Percentiles rank a stretch among this genome's conserved stretches.
Evolutionary conservation across 2,888 invertebrate genomes (phyloP).

Genomic region (Amblyjoppa proteus): DNA sequence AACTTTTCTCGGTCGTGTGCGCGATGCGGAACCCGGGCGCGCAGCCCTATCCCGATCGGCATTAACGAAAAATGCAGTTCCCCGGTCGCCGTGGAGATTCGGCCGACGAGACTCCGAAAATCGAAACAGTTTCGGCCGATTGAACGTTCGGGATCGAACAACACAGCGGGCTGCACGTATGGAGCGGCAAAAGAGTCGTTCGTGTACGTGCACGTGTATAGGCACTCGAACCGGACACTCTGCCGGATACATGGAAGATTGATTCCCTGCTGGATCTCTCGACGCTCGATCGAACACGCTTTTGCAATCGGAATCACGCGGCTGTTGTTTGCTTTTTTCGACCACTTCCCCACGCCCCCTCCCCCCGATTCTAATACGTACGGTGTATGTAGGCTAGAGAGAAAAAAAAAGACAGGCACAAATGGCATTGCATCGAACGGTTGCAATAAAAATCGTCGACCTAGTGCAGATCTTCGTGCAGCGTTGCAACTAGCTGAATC

Average conservation of each 20-base stretch:
- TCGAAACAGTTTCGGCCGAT: constrained; percentile 69
- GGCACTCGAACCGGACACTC: constrained; percentile 61
- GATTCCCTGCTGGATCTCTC: constrained; percentile 71
- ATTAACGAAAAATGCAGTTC: constrained; percentile 44
- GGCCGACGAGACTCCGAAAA: constrained; percentile 38
- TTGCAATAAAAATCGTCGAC: constrained; percentile 1
- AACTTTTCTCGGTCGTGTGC: constrained; percentile 49
- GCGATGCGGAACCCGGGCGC: constrained; percentile 31
- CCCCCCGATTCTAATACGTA: neutral
- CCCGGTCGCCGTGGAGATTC: constrained; percentile 59
- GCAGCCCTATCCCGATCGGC: constrained; percentile 28
- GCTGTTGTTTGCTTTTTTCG: constrained; percentile 63
- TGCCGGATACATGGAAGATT: constrained; percentile 72
- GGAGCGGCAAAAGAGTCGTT: constrained; percentile 15
- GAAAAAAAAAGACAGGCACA: constrained; percentile 10
- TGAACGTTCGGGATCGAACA: constrained; percentile 60
- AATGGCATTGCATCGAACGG: constrained; percentile 26
- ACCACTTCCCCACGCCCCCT: neutral
- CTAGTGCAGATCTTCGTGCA: neutral
- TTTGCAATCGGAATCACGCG: constrained; percentile 70
- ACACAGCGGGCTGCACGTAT: constrained; percentile 19
- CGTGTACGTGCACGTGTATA: constrained; percentile 11
- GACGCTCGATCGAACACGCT: constrained; percentile 71
- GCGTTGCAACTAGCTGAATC: neutral
- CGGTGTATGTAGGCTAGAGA: constrained; percentile 14